phyloP scores from a whole-genome alignment of 2,797 vertebrate species.

The Characodon lateralis region DNA sequence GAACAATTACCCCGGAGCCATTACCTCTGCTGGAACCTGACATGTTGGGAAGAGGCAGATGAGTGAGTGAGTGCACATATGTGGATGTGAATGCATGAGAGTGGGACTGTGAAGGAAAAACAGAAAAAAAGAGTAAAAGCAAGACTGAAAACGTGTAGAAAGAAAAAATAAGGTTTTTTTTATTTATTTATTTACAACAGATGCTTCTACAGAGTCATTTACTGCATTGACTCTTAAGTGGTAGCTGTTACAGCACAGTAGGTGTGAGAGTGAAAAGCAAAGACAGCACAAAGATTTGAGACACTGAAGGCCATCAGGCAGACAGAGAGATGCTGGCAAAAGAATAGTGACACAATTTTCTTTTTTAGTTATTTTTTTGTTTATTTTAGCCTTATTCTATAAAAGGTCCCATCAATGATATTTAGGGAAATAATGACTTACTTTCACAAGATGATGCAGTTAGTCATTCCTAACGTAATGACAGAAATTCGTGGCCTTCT shows the following conservation, averaged over 20 bases:
- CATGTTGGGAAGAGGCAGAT: constrained; percentile 56
- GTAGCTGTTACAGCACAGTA: constrained; percentile 30
- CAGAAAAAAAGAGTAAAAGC: not conserved
- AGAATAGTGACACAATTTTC: not conserved
- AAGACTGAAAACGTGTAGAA: not conserved
- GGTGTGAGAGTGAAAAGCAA: constrained; percentile 20
- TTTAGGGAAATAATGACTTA: no score
- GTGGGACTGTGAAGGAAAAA: constrained; percentile 5
- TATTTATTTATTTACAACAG: constrained; percentile 29
- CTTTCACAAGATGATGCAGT: no score
- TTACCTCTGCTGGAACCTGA: constrained; percentile 75
- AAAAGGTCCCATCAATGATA: not conserved
- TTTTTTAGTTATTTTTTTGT: not conserved
- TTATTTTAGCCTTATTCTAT: not conserved
- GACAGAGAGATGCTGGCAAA: not conserved
- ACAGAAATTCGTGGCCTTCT: no score
- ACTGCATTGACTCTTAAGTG: constrained; percentile 4
- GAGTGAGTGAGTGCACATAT: constrained; percentile 19
- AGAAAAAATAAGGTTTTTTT: constrained; percentile 6
- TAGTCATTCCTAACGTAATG: no score
- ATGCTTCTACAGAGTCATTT: constrained; percentile 20
- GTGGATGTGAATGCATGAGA: constrained; percentile 2
- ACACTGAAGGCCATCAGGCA: constrained; percentile 2
- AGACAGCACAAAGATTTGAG: constrained; percentile 14
- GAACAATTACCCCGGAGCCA: constrained; percentile 79